A percentile compares a stretch with the other conserved stretches of the same genome.
Conservation (phyloP, 1,140 invertebrate genomes). For the roundworm (Caenorhabditis elegans) region WBcel235 BX284606.5:11325501-11326000, state of each 20-base stretch:
- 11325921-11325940: conserved; percentile 35
- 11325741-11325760: conserved; percentile 51
- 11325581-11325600: conserved; percentile 35
- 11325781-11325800: conserved; percentile 39
- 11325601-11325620: conserved; percentile 49
- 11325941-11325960: conserved; percentile 47
- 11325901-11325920: conserved; percentile 52
- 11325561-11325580: not conserved
- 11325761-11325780: not conserved
- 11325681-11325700: conserved; percentile 44
- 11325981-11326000: conserved; percentile 52
- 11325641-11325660: conserved; percentile 51
- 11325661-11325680: conserved; percentile 54
- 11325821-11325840: conserved; percentile 52
- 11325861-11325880: conserved; percentile 1
- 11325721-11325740: conserved; percentile 32
- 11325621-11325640: conserved; percentile 36
- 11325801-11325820: conserved; percentile 39
- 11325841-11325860: not conserved
- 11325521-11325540: conserved; percentile 63
- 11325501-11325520: conserved; percentile 38
- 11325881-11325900: conserved; percentile 50
- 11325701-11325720: conserved; percentile 41
- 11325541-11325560: conserved; percentile 51
- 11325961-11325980: conserved; percentile 50